Evolutionary conservation across 2,888 invertebrate species (phyloP).

Genomic region (Clanis bilineata): DNA sequence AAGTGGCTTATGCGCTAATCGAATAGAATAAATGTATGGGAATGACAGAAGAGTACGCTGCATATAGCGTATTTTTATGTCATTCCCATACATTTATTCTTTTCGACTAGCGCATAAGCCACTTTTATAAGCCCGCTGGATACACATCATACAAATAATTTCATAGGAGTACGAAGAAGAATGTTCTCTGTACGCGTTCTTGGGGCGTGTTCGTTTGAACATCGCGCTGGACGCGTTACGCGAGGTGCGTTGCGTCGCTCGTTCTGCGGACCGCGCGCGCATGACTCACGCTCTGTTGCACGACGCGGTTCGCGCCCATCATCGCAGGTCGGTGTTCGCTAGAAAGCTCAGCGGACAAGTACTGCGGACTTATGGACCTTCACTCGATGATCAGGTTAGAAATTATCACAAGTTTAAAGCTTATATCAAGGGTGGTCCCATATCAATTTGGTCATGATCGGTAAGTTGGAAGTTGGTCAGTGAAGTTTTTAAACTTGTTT

Average conservation of each 20-base stretch:
- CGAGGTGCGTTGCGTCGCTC: constrained; percentile 55
- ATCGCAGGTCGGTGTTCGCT: constrained; percentile 39
- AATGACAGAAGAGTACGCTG: no score
- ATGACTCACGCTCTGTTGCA: constrained; percentile 45
- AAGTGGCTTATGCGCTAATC: no score
- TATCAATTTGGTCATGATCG: no score
- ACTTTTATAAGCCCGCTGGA: no score
- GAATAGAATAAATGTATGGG: no score
- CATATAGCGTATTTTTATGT: no score
- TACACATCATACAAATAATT: no score
- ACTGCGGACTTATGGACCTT: constrained; percentile 51
- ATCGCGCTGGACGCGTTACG: constrained; percentile 63
- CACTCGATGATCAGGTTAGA: constrained; percentile 56
- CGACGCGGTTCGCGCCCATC: constrained; percentile 60
- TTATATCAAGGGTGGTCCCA: no score
- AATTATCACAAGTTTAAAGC: not conserved
- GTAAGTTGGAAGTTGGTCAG: no score
- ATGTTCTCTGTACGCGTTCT: constrained; percentile 55
- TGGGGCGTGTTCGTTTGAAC: constrained; percentile 60
- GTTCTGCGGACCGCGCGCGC: constrained; percentile 50
- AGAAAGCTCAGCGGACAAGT: constrained; percentile 35
- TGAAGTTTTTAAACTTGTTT: no score
- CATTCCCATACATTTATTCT: no score
- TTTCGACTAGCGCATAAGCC: no score
- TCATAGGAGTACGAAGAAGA: constrained; percentile 51